Percentiles rank a stretch among this genome's conserved stretches.
phyloP scores from a whole-genome alignment of 2,113 vertebrate genomes.

The Cephalopholis sonnerati region DNA sequence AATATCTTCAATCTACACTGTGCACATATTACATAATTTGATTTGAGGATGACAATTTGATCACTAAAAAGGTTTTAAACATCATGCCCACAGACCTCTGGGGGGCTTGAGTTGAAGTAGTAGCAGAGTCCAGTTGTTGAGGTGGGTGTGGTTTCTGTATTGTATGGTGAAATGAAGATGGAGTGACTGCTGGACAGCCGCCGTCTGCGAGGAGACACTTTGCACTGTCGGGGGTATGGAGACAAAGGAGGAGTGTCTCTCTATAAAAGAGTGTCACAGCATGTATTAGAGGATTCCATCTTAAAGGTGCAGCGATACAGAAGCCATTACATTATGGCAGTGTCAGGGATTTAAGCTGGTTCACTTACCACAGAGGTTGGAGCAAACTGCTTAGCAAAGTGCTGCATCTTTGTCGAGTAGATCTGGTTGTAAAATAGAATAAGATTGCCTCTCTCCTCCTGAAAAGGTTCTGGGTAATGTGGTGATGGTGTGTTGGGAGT shows the following conservation, averaged over 20 bases:
- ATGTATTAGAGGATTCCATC: not conserved
- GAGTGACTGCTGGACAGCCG: not conserved
- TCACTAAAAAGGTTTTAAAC: not conserved
- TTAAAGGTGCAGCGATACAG: not conserved
- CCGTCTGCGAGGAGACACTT: not conserved
- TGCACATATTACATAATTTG: not conserved
- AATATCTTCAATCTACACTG: not conserved
- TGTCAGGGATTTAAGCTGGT: not conserved
- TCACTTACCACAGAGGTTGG: slow-evolving; percentile 39
- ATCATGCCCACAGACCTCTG: slow-evolving; percentile 36
- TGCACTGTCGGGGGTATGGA: slow-evolving; percentile 44
- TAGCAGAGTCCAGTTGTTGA: not conserved
- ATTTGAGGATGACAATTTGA: not conserved
- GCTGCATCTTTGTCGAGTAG: slow-evolving; percentile 42
- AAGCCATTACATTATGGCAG: not conserved
- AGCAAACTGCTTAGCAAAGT: slow-evolving; percentile 49
- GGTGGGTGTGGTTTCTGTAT: not conserved
- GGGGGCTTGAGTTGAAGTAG: slow-evolving; percentile 41
- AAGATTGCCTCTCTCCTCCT: slow-evolving; percentile 42
- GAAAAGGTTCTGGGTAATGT: slow-evolving; percentile 37
- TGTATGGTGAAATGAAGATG: slow-evolving; percentile 35
- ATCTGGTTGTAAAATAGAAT: slow-evolving; percentile 61
- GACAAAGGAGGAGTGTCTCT: slow-evolving; percentile 59
- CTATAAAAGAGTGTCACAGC: slow-evolving; percentile 29
- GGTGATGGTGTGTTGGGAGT: slow-evolving; percentile 59